phyloP scores from a whole-genome alignment of 2,797 vertebrate genomes.

The Sebastes trivittatus region DNA sequence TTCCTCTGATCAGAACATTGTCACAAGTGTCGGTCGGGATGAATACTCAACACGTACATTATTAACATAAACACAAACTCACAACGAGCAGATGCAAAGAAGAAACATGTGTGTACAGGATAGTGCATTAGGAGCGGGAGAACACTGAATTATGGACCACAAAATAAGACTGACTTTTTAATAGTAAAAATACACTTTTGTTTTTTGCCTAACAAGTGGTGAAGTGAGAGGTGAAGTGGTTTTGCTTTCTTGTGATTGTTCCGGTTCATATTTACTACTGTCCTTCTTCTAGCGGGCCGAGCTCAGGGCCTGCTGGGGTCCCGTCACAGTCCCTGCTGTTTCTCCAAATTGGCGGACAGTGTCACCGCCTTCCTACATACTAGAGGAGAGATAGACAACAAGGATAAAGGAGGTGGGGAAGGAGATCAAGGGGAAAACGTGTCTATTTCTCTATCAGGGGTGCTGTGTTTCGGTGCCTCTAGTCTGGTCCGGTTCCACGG shows the following conservation, averaged over 20 bases:
- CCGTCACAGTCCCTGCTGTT: not conserved
- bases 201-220: not conserved
- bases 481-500: slow-evolving; percentile 40
- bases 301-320: slow-evolving; percentile 1
- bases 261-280: not conserved
- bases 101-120: slow-evolving; percentile 22
- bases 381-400: slow-evolving; percentile 34
- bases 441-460: slow-evolving; percentile 42
- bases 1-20: slow-evolving; percentile 50
- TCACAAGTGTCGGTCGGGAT: slow-evolving; percentile 54
- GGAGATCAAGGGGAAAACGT: slow-evolving; percentile 2
- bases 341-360: slow-evolving; percentile 18
- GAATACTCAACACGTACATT: slow-evolving; percentile 46
- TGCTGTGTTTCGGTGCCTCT: slow-evolving; percentile 53
- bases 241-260: not conserved
- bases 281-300: not conserved
- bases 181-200: slow-evolving; percentile 48
- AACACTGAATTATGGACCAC: slow-evolving; percentile 19
- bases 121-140: slow-evolving; percentile 30
- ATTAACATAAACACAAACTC: slow-evolving; percentile 48
- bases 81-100: slow-evolving; percentile 7
- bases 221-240: not conserved
- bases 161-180: slow-evolving; percentile 21
- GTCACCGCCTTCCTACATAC: not conserved
- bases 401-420: slow-evolving; percentile 19